Evolutionary conservation across 2,888 invertebrate species (phyloP), one percentile per base, ranked within the genome.

Genomic region (Eristalinus sepulchralis): DNA sequence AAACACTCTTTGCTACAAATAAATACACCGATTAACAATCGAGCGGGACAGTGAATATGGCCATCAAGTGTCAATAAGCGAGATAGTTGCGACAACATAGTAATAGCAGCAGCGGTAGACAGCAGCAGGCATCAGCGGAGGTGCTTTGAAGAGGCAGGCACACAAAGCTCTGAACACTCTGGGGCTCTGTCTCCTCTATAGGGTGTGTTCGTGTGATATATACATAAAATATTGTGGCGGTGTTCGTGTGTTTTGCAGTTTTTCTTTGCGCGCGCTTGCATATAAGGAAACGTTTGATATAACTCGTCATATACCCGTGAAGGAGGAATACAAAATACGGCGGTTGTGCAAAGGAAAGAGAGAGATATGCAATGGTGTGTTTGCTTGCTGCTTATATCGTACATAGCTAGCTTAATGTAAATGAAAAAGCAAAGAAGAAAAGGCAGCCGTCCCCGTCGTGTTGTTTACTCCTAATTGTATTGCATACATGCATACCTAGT

Each of bases 231-330:
- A 34, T 33, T 66, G 64, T 60, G 39, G 20, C 13, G 47, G 57
- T 77, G 57, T 57, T 57, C 24, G 22, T 68, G 31, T 73, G 63
- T 63, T 82, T 70, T 78, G 82, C 78, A 75, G 78, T 86, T 82
- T 70, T 79, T 86, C 83, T 73, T 83, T 86, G 82, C 86, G 78
- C 86, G 86, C 85, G 85, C 85, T 86, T 78, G 82, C 82, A 86
- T 76, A 86, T 86, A 86, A 86, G 86, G 86, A 82, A 86, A 86
- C 57, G 79, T 75, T 82, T 86, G 34, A 84, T 80, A 47, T 57
- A 34, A 11, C n/a, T 22, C 31, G 33, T 22, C 31, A 17, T 63
- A 63, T 20, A 63, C 66, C 17, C 66, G 67, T 67, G 33, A 68
- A 79, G 80, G 70, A 68, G 77, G 62, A 78, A 70, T 70, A 72